These are phyloP conservation scores for Archips crataeganus DNA, from an alignment of 2,888 invertebrate genomes.

Conservation along the genomic window DNA sequence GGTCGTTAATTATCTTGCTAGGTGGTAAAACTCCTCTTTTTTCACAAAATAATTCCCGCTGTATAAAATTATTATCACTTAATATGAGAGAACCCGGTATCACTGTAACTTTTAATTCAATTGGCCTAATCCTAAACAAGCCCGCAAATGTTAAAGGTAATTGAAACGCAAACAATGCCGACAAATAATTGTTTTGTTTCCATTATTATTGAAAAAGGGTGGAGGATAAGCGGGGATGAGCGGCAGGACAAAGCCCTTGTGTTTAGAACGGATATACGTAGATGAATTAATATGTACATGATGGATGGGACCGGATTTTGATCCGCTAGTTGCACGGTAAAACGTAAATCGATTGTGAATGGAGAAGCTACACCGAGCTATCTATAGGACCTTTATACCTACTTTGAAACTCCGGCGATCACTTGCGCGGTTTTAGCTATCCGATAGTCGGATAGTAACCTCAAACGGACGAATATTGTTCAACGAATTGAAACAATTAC, in stretches of 20 bases:
- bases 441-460: no score
- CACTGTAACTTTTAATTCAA: slow-evolving; percentile 43
- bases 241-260: slow-evolving; percentile 14
- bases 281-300: not conserved
- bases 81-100: slow-evolving; percentile 13
- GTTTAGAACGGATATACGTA: slow-evolving; percentile 2
- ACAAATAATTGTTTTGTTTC: slow-evolving; percentile 42
- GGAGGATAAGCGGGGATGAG: slow-evolving; percentile 15
- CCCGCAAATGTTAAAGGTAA: slow-evolving; percentile 35
- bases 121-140: slow-evolving; percentile 42
- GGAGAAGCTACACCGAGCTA: no score
- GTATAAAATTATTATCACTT: not conserved
- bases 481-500: no score
- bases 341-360: no score
- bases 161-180: slow-evolving; percentile 38
- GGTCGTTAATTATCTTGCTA: no score
- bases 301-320: no score
- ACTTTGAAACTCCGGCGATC: no score
- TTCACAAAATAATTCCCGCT: not conserved
- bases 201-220: slow-evolving; percentile 40
- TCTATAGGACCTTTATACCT: no score
- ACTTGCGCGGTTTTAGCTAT: not conserved
- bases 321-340: no score
- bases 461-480: no score
- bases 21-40: not conserved